phyloP scores from a whole-genome alignment of 1,140 invertebrate species.

The Gerris buenoi region DNA sequence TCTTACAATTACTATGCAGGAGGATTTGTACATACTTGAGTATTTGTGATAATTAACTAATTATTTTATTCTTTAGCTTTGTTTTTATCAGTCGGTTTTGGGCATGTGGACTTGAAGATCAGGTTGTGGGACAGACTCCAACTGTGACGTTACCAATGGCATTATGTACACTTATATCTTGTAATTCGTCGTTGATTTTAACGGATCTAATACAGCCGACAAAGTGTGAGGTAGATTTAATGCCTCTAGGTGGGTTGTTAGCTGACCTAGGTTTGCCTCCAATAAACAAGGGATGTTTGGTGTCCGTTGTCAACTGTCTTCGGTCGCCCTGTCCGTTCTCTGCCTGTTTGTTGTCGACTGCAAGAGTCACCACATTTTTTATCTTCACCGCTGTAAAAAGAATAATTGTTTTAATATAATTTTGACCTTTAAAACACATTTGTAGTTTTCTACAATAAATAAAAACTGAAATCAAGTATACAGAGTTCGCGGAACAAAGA shows the following conservation, averaged over 20 bases:
- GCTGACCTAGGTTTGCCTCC: conserved; percentile 54
- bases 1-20: too few relatives aligned
- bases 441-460: too few relatives aligned
- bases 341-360: conserved; percentile 57
- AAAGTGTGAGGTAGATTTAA: conserved; percentile 46
- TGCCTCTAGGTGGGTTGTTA: conserved; percentile 36
- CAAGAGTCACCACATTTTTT: conserved; percentile 64
- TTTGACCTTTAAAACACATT: conserved; percentile 13
- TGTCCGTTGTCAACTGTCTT: conserved; percentile 50
- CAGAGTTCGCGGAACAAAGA: too few relatives aligned
- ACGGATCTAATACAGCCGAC: conserved; percentile 70
- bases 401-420: too few relatives aligned
- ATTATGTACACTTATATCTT: conserved; percentile 41
- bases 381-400: conserved; percentile 59
- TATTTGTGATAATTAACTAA: too few relatives aligned
- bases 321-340: conserved; percentile 44
- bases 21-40: too few relatives aligned
- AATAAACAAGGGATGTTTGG: conserved; percentile 71
- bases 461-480: too few relatives aligned
- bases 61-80: too few relatives aligned
- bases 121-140: conserved; percentile 56
- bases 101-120: too few relatives aligned
- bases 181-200: conserved; percentile 40
- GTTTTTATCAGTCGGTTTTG: too few relatives aligned
- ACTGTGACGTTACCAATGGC: conserved; percentile 49